Conservation (phyloP, 2,113 vertebrate species). For the Cichladusa arquata region DNA sequence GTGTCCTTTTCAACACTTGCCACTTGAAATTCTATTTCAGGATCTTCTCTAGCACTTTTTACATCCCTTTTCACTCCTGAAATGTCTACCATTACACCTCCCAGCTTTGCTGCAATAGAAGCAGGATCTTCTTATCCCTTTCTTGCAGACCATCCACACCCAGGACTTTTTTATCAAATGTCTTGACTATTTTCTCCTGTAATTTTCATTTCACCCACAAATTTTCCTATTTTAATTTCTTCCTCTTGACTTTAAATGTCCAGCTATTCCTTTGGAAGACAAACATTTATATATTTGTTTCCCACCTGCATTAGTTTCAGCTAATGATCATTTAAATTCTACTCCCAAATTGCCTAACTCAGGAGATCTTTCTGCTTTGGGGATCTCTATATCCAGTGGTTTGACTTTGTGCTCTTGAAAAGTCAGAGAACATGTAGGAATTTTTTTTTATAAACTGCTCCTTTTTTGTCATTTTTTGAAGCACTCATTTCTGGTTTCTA, state of each 20-base stretch:
- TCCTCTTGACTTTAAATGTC: neutral
- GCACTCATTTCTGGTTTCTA: neutral
- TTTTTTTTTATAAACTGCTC: neutral
- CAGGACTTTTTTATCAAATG: neutral
- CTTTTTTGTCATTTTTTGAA: neutral
- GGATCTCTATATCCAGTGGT: neutral
- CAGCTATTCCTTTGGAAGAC: neutral
- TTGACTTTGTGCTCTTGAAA: neutral
- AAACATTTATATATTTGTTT: neutral
- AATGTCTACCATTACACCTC: neutral
- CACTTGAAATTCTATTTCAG: slow-evolving; percentile 39
- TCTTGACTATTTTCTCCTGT: neutral
- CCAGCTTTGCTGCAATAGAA: neutral
- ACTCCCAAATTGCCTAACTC: neutral
- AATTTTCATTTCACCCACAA: neutral
- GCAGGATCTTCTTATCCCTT: neutral
- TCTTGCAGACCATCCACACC: neutral
- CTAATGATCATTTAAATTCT: neutral
- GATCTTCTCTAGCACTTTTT: neutral
- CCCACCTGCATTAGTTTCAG: neutral
- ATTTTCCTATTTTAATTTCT: neutral
- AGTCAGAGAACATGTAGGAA: neutral
- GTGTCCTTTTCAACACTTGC: slow-evolving; percentile 35
- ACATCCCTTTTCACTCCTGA: neutral
- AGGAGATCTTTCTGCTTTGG: neutral